Conservation (phyloP, 1,140 invertebrate genomes). For the Temnothorax longispinosus region DNA sequence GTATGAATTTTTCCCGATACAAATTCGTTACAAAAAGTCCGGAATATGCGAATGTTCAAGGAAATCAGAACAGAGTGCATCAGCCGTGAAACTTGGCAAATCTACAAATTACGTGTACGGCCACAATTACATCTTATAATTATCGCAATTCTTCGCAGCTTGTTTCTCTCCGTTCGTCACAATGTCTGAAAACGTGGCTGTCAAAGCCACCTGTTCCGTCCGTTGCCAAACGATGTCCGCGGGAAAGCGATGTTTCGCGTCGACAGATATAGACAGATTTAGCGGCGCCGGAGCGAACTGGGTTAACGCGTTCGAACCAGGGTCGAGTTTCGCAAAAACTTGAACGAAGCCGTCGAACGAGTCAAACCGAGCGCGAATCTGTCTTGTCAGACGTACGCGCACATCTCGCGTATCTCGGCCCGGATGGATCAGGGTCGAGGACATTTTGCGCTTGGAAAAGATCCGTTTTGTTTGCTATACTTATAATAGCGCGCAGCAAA, state of each 20-base stretch:
- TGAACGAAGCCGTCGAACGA: neutral
- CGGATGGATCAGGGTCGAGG: slow-evolving; percentile 13
- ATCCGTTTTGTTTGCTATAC: neutral
- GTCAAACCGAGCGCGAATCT: neutral
- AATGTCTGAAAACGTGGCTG: neutral
- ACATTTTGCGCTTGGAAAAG: slow-evolving; percentile 7
- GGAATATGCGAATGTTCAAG: neutral
- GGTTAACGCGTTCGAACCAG: slow-evolving; percentile 58
- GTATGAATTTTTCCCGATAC: neutral
- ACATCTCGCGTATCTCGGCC: neutral
- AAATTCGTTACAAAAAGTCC: neutral
- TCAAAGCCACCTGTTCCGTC: slow-evolving; percentile 24
- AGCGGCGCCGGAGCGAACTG: slow-evolving; percentile 24
- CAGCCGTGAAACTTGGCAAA: neutral
- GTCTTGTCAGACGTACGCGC: neutral
- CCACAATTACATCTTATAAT: neutral
- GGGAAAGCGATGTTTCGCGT: neutral
- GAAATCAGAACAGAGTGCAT: neutral
- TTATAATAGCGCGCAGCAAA: slow-evolving; percentile 16
- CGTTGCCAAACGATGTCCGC: neutral
- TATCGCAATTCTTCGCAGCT: neutral
- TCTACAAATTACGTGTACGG: neutral
- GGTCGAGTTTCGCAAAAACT: slow-evolving; percentile 43
- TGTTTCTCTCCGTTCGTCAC: no score
- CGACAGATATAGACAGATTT: slow-evolving; percentile 17